phyloP scores from a whole-genome alignment of 2,888 invertebrate genomes.

The Cerastis rubricosa region DNA sequence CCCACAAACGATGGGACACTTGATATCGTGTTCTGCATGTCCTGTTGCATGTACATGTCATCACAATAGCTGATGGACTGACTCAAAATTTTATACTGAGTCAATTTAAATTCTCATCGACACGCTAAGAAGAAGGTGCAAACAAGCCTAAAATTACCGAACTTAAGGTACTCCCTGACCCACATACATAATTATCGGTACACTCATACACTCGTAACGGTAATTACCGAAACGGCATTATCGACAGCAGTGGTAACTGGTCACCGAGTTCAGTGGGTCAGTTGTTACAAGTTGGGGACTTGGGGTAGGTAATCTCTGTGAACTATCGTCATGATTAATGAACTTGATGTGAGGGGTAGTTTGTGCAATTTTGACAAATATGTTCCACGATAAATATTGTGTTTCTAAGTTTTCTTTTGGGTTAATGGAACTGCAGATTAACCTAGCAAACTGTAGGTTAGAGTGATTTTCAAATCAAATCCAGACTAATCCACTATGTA shows the following conservation, averaged over 20 bases:
- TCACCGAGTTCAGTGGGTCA: conserved; percentile 50
- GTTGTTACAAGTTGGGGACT: conserved; percentile 17
- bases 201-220: conserved; percentile 41
- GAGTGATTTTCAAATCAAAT: neutral
- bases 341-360: neutral
- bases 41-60: no score
- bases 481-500: neutral
- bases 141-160: neutral
- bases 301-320: conserved; percentile 21
- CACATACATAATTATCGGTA: conserved; percentile 55
- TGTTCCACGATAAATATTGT: neutral
- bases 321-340: conserved; percentile 36
- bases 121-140: no score
- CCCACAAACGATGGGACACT: no score
- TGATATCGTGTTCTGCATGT: no score
- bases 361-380: conserved; percentile 2
- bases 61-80: no score
- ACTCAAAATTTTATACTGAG: no score
- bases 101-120: no score
- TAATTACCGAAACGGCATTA: conserved; percentile 52
- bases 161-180: conserved; percentile 40
- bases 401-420: conserved; percentile 18
- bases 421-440: conserved; percentile 33
- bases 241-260: conserved; percentile 18
- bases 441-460: neutral